Evolutionary conservation across 1,140 invertebrate genomes (phyloP).

Genomic region (Diploscapter pachys): DNA sequence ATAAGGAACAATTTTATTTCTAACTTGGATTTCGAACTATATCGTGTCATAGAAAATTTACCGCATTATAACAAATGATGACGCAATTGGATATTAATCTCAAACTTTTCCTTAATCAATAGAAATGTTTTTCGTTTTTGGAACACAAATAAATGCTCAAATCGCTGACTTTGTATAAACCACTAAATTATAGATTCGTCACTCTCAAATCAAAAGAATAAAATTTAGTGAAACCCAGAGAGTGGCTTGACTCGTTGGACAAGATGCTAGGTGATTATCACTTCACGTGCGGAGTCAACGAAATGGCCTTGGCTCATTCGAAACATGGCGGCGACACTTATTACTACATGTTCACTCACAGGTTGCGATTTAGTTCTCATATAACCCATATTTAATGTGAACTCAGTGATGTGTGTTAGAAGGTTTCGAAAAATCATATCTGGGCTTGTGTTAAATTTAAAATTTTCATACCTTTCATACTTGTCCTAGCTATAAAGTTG

Average conservation of each 20-base stretch:
- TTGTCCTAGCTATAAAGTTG: slow-evolving; percentile 6
- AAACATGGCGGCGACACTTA: slow-evolving; percentile 54
- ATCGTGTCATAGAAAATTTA: no score
- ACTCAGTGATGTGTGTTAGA: background rate
- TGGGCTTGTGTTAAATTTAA: no score
- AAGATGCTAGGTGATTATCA: slow-evolving; percentile 82
- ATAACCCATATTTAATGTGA: no score
- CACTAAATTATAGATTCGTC: no score
- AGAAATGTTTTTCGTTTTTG: no score
- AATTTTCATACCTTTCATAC: no score
- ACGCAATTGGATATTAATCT: no score
- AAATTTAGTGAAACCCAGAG: slow-evolving; percentile 29
- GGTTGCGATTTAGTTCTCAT: slow-evolving; percentile 54
- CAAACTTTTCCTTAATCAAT: no score
- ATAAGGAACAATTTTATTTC: background rate
- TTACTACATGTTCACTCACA: slow-evolving; percentile 83
- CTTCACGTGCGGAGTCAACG: slow-evolving; percentile 91
- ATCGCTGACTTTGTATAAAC: no score
- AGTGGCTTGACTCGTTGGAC: slow-evolving; percentile 52
- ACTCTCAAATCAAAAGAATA: no score
- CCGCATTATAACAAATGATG: no score
- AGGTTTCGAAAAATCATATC: background rate
- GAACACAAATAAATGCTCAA: no score
- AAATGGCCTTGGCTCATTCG: slow-evolving; percentile 67
- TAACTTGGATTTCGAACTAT: background rate